Evolutionary conservation across 2,797 vertebrate species (phyloP), one percentile per base, ranked within the genome.

Genomic region (Helarctos malayanus): DNA sequence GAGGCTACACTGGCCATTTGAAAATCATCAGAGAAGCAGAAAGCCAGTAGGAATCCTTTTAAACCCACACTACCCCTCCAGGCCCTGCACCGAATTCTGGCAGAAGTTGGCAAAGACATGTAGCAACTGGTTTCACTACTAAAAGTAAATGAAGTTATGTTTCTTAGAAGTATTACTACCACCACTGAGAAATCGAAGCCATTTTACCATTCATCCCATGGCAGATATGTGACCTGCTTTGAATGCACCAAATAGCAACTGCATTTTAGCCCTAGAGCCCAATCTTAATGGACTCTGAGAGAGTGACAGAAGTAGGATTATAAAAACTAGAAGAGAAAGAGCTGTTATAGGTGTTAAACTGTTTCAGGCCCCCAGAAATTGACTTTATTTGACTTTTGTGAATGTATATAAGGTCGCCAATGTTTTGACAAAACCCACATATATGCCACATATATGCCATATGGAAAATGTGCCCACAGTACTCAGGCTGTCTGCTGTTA

Each of bases 341-440:
- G 45, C 54, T 12, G 6, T 12, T 35, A 71, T 95, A 27, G 54
- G 73, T 59, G 27, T 29, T 84, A 19, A 84, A 86, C 35, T 75
- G 10, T 89, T 80, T 95, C n/a, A 69, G 35, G 9, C 0, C n/a
- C 65, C 65, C 76, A 23, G 68, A 94, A 86, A 91, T 52, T 5
- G 10, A 32, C 23, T 82, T 93, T 76, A 57, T 92, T 32, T 97
- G 69, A 96, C n/a, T 96, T 87, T 68, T 85, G 16, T 52, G 59
- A 96, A n/a, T 56, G 23, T 68, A 54, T 45, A 27, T 82, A 91
- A 69, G 76, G 23, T 68, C 89, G 81, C 84, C 76, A 82, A 89
- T 52, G 35, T 68, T 57, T 94, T 96, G 47, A 86, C 27, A 96
- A 96, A 97, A 89, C 9, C 10, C 93, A n/a, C 69, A 79, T 65